Evolutionary conservation across 2,888 invertebrate genomes (phyloP).

Genomic region (Melangyna quadrimaculata): DNA sequence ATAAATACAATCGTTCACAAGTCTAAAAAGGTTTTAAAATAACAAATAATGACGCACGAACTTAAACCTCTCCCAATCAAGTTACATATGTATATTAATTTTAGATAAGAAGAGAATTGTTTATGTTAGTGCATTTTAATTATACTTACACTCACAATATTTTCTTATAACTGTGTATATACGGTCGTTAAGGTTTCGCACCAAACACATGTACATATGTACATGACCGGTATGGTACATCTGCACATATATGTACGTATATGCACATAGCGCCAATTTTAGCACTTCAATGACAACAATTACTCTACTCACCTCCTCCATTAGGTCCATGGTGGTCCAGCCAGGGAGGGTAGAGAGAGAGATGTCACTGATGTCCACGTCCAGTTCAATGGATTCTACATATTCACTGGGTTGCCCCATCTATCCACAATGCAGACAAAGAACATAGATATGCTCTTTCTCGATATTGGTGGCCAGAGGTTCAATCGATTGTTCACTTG

Average conservation of each 20-base stretch:
- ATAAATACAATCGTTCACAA: conserved; percentile 27
- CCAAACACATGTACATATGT: no score
- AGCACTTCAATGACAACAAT: conserved; percentile 67
- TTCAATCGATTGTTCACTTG: conserved; percentile 47
- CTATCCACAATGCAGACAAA: conserved; percentile 30
- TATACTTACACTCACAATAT: conserved; percentile 69
- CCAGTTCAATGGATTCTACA: not conserved
- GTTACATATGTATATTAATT: conserved; percentile 33
- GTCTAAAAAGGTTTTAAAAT: not conserved
- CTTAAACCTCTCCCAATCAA: conserved; percentile 8
- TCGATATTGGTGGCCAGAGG: conserved; percentile 9
- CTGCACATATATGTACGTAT: not conserved
- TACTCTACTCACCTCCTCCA: conserved; percentile 53
- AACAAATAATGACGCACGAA: conserved; percentile 39
- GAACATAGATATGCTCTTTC: conserved; percentile 58
- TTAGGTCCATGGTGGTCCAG: conserved; percentile 11
- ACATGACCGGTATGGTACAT: conserved; percentile 17
- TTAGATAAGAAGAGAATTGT: not conserved
- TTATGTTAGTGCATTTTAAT: conserved; percentile 61
- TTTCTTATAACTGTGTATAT: conserved; percentile 60
- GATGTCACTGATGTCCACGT: no score
- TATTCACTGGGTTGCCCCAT: conserved; percentile 34
- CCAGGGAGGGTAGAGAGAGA: not conserved
- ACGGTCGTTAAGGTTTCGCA: conserved; percentile 4
- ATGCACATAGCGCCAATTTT: conserved; percentile 55